Base-by-base conservation (phyloP, 2,888 invertebrate species). In the Gortyna flavago region DNA sequence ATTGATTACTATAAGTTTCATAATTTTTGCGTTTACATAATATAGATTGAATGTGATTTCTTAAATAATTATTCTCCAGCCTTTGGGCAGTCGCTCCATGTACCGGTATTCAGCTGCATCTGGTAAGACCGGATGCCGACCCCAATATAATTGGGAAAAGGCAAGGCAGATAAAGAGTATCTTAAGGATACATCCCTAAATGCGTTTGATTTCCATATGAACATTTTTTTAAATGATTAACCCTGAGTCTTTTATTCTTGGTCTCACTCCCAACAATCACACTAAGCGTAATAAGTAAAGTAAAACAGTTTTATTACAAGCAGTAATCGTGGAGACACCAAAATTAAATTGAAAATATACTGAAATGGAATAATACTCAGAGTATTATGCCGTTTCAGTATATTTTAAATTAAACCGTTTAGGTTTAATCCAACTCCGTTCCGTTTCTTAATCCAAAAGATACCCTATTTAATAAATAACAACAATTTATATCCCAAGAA, bases 401-500 rank as follows among this genome's bases (percentile, higher is more conserved):
- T n/a, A n/a, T n/a, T n/a, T n/a, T n/a, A n/a, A 41, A 54, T 65
- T 70, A 38, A 73, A 65, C 48, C 57, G 29, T 54, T 73, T n/a
- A 44, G 9, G 16, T 75, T 77, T 73, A 65, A 73, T 75, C 67
- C 54, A 44, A 75, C 51, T 64, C 29, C 11, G 25, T 68, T 72
- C 51, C 35, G 25, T 81, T 72, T 69, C 59, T 75, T 76, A 77
- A 77, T 83, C 64, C 65, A 62, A 80, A 77, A 74, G 65, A 84
- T 68, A 69, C 59, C 54, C 38, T 16, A 74, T 81, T 83, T 80
- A 68, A 83, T 84, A 85, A 87, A 76, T 78, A 76, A 83, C 75
- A 85, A 85, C 79, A 86, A 85, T 83, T 77, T 81, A 84, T 81
- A 86, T 83, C 72, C 61, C 54, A 84, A 83, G 80, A 89, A 89